Conservation (phyloP, 2,797 vertebrate species). For the Apogon hyalosoma region DNA sequence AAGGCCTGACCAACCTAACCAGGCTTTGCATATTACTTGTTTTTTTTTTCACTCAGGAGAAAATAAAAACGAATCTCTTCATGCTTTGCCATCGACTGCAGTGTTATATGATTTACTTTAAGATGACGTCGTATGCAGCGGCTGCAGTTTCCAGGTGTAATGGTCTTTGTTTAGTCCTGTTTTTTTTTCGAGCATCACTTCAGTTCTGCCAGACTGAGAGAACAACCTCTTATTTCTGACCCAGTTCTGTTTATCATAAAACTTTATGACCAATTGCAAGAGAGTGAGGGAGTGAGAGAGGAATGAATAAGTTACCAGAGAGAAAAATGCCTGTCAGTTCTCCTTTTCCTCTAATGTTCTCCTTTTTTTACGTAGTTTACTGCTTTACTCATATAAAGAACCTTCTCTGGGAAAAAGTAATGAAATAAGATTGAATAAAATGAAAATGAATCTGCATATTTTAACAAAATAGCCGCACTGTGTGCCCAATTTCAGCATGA, state of each 20-base stretch:
- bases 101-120: conserved; percentile 49
- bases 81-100: conserved; percentile 12
- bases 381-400: background rate
- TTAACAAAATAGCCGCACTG: background rate
- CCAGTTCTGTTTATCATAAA: conserved; percentile 80
- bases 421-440: background rate
- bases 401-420: background rate
- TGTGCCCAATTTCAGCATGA: no score
- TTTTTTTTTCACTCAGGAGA: conserved; percentile 23
- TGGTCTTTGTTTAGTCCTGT: conserved; percentile 49
- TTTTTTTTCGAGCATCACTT: conserved; percentile 57
- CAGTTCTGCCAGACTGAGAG: conserved; percentile 50
- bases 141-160: conserved; percentile 64
- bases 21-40: conserved; percentile 13
- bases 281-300: conserved; percentile 54
- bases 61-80: conserved; percentile 33
- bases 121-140: conserved; percentile 37
- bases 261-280: conserved; percentile 75
- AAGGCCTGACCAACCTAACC: conserved; percentile 28
- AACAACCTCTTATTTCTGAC: conserved; percentile 72
- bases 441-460: background rate
- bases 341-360: conserved; percentile 16
- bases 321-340: conserved; percentile 39
- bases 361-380: conserved; percentile 13
- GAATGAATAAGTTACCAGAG: conserved; percentile 54